Percentiles rank a stretch among this genome's conserved stretches.
Conservation (phyloP, 2,797 vertebrate species). For the Sternotherus odoratus region DNA sequence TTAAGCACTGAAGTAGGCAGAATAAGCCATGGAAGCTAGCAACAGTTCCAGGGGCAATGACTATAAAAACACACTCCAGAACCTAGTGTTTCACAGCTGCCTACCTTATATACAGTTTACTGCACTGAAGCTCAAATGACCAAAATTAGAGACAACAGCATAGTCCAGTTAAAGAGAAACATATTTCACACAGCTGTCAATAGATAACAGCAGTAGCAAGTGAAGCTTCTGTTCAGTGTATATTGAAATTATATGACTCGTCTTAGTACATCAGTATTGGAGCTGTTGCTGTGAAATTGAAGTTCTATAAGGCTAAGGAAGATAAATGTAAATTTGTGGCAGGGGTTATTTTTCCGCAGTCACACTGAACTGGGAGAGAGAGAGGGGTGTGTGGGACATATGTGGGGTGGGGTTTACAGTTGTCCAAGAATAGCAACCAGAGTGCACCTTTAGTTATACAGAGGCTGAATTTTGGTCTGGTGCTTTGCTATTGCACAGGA, state of each 20-base stretch:
- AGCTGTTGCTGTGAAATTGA: neutral
- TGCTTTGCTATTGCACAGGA: neutral
- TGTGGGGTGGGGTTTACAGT: neutral
- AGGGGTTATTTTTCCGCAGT: neutral
- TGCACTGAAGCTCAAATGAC: neutral
- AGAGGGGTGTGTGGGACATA: neutral
- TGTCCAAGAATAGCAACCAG: neutral
- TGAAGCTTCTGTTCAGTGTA: neutral
- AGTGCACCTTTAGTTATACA: neutral
- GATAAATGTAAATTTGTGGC: neutral
- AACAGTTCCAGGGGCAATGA: neutral
- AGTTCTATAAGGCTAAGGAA: neutral
- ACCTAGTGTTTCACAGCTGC: accelerated
- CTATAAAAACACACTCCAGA: neutral
- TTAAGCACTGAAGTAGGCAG: neutral
- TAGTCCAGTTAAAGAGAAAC: neutral
- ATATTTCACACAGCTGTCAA: neutral
- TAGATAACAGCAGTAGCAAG: neutral
- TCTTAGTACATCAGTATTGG: neutral
- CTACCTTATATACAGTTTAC: neutral
- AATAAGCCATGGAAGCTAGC: neutral
- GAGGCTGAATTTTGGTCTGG: neutral
- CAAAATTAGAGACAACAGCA: neutral
- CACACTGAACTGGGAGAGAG: neutral
- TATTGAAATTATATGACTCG: neutral